phyloP scores from a whole-genome alignment of 1,140 invertebrate genomes.

The Drosophila yakuba region DNA sequence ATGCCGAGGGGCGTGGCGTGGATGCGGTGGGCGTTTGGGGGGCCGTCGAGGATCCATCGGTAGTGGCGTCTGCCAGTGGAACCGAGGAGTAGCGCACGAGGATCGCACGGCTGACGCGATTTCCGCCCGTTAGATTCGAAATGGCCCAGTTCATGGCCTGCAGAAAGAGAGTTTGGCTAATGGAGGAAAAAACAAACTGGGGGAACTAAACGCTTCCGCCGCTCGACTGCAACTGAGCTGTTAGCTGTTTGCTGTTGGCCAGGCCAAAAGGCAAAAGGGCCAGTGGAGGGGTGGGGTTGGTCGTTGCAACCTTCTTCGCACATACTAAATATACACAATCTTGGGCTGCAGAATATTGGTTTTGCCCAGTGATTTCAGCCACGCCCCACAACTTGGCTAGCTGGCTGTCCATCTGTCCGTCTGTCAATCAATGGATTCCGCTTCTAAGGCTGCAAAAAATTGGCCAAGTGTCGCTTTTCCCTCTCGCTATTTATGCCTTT shows the following conservation, averaged over 20 bases:
- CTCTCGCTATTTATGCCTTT: conserved; percentile 17
- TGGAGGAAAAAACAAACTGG: conserved; percentile 9
- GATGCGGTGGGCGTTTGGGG: conserved; percentile 77
- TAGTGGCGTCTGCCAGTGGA: conserved; percentile 61
- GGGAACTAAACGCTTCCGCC: conserved; percentile 43
- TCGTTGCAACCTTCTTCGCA: conserved; percentile 16
- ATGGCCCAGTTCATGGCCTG: conserved; percentile 83
- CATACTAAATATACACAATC: conserved; percentile 26
- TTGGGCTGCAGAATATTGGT: conserved; percentile 54
- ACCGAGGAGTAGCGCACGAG: conserved; percentile 83
- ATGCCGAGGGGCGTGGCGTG: conserved; percentile 66
- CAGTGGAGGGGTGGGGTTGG: not conserved
- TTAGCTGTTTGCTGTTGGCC: not conserved
- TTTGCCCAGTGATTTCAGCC: conserved; percentile 65
- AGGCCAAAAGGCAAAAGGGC: not conserved
- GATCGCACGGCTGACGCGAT: conserved; percentile 82
- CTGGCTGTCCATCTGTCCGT: not conserved
- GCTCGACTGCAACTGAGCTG: conserved; percentile 63
- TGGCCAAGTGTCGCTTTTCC: conserved; percentile 39
- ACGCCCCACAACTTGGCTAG: conserved; percentile 19
- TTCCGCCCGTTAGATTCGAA: conserved; percentile 81
- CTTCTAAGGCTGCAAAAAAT: conserved; percentile 27
- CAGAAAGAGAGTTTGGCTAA: not conserved
- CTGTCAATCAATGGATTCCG: conserved; percentile 67
- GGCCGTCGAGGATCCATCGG: conserved; percentile 70